Percentiles rank a stretch among this genome's conserved stretches.
phyloP scores from a whole-genome alignment of 2,888 invertebrate genomes.

The Ectemnius continuus region DNA sequence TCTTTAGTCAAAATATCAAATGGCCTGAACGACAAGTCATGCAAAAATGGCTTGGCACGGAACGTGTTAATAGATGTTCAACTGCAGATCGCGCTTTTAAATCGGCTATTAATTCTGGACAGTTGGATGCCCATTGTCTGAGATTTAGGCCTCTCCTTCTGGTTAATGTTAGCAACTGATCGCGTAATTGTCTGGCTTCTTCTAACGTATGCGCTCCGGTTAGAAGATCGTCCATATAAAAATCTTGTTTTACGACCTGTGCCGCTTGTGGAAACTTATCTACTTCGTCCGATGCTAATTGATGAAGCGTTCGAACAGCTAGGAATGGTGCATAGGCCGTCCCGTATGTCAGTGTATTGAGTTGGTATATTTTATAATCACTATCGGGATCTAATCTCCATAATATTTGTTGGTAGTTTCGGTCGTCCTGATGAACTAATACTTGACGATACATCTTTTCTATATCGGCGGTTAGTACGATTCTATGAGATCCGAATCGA shows the following conservation, averaged over 20 bases:
- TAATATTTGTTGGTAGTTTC: not conserved
- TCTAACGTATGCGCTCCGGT: not conserved
- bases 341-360: not conserved
- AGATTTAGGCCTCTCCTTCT: not conserved
- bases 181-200: not conserved
- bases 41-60: not conserved
- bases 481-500: too few relatives aligned
- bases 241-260: not conserved
- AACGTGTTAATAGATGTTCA: not conserved
- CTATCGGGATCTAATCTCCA: not conserved
- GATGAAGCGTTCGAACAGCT: not conserved
- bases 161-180: not conserved
- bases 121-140: conserved; percentile 5
- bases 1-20: too few relatives aligned
- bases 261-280: not conserved
- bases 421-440: not conserved
- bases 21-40: too few relatives aligned
- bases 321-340: not conserved
- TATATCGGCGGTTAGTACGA: not conserved
- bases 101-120: not conserved
- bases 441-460: conserved; percentile 14
- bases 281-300: not conserved
- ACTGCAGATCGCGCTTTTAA: not conserved
- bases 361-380: too few relatives aligned
- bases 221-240: conserved; percentile 1